Evolutionary conservation across 2,797 vertebrate genomes (phyloP).

Genomic region (Chloroceryle inda): DNA sequence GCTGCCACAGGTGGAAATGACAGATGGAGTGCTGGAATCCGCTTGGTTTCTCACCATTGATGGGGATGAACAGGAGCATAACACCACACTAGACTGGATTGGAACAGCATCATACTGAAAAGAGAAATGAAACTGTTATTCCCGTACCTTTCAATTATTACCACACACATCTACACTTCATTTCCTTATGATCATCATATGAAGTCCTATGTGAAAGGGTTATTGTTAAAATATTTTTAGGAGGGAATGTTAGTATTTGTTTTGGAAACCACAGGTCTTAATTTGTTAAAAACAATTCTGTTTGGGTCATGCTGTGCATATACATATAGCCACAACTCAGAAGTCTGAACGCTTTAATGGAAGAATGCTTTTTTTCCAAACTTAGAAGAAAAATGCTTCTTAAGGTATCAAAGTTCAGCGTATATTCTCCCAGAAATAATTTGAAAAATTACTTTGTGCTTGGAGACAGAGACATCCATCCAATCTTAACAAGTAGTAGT

Average conservation of each 20-base stretch:
- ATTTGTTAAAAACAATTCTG: not conserved
- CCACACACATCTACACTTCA: not conserved
- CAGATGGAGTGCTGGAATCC: slow-evolving; percentile 89
- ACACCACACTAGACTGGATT: slow-evolving; percentile 95
- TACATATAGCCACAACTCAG: not conserved
- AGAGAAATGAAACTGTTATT: not conserved
- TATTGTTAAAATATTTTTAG: not conserved
- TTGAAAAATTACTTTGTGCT: not conserved
- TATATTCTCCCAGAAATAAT: not conserved
- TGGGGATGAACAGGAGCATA: slow-evolving; percentile 95
- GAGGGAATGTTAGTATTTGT: not conserved
- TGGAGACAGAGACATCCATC: not conserved
- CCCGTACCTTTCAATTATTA: not conserved
- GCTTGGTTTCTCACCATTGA: slow-evolving; percentile 98
- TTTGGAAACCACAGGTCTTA: not conserved
- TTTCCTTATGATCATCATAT: not conserved
- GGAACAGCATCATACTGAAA: slow-evolving; percentile 96
- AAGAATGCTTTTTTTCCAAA: not conserved
- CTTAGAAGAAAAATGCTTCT: not conserved
- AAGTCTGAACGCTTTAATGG: not conserved
- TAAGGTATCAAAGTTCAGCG: not conserved
- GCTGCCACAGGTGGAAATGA: slow-evolving; percentile 88
- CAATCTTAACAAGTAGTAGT: not conserved
- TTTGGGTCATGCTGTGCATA: not conserved
- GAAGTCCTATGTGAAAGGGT: not conserved